Base-by-base conservation (phyloP, 2,797 vertebrate species). In the Taenioides sp. region DNA sequence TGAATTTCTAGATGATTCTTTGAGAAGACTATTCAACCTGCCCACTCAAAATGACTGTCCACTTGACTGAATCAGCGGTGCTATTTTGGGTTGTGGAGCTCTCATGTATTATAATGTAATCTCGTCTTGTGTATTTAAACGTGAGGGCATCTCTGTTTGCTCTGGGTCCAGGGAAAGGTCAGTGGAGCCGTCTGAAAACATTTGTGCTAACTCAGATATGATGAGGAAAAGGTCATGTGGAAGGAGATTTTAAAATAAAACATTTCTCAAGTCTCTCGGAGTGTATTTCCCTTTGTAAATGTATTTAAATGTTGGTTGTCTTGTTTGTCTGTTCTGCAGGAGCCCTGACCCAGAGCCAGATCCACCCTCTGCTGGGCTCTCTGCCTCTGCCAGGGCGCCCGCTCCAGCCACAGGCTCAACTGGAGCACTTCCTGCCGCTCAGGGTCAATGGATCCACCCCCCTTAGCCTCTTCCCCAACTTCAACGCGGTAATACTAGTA, bases 401-500 rank as follows among this genome's bases (percentile, higher is more conserved):
- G 75, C 93, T 98, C 12, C 97, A 95, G 70, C 87, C 95, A 0
- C 90, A 79, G 52, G 37, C 82, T 58, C 94, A 94, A 66, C 87
- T 99, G 94, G 96, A 98, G 91, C 96, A 96, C 86, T 96, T 98
- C 84, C 92, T 98, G 86, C 95, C 97, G 67, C 95, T 98, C 86
- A 94, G 96, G 87, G 93, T 97, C 92, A 98, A 95, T 85, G 93
- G 95, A 78, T 92, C 96, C 2, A 90, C 95, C 1, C 96, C 96
- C 0, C 95, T 98, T 92, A 97, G 92, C 92, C 95, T 99, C 80
- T 98, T 98, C 80, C 96, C 97, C 80, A 98, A 96, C 91, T 99
- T 99, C 92, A 98, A 95, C 91, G 93, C 94, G 85, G 98, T 99
- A 91, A 86, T 95, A 73, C 9, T 22, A 22, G 20, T 12, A 57